Evolutionary conservation across 2,888 invertebrate genomes (phyloP).

Genomic region (Dynastes maya): DNA sequence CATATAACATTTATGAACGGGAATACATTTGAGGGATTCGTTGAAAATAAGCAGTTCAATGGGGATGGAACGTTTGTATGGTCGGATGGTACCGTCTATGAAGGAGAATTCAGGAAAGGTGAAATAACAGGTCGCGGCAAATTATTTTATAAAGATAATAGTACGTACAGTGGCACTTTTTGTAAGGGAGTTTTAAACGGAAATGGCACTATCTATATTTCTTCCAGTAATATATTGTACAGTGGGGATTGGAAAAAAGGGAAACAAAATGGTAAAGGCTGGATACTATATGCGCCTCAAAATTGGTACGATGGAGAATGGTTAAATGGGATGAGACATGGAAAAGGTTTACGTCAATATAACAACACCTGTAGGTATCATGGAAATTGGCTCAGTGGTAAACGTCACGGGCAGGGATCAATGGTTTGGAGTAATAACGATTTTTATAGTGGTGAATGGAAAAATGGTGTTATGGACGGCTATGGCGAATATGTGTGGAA

Average conservation of each 20-base stretch:
- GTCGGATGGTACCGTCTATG: constrained; percentile 75
- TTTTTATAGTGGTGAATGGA: constrained; percentile 76
- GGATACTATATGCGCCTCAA: constrained; percentile 63
- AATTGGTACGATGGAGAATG: constrained; percentile 71
- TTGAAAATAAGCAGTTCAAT: constrained; percentile 74
- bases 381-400: constrained; percentile 73
- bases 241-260: constrained; percentile 69
- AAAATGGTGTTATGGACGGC: constrained; percentile 74
- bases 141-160: constrained; percentile 74
- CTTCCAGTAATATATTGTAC: constrained; percentile 63
- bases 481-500: constrained; percentile 77
- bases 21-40: constrained; percentile 74
- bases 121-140: constrained; percentile 73
- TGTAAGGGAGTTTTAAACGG: constrained; percentile 72
- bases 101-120: constrained; percentile 75
- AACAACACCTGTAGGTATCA: constrained; percentile 73
- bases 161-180: constrained; percentile 76
- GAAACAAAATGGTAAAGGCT: constrained; percentile 68
- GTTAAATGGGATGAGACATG: constrained; percentile 69
- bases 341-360: constrained; percentile 74
- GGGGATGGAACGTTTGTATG: constrained; percentile 75
- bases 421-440: constrained; percentile 78
- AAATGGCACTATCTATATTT: constrained; percentile 64
- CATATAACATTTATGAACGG: constrained; percentile 74
- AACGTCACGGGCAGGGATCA: constrained; percentile 74